phyloP scores from a whole-genome alignment of 2,888 invertebrate species.

The Drosophila siamana region DNA sequence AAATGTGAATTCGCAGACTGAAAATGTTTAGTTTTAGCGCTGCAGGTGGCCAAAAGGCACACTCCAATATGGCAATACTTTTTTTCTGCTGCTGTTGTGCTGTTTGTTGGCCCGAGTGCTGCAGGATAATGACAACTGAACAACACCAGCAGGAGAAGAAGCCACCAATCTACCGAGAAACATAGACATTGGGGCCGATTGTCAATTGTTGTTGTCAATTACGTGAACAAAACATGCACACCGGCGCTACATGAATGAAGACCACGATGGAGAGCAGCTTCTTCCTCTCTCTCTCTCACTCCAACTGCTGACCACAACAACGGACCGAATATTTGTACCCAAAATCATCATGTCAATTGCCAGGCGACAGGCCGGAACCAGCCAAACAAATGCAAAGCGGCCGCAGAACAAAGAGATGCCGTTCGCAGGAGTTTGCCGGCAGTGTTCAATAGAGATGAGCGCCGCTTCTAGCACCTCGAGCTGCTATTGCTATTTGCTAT shows the following conservation, averaged over 20 bases:
- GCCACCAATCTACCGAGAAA: conserved; percentile 27
- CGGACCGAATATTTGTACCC: conserved; percentile 60
- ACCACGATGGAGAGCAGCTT: conserved; percentile 8
- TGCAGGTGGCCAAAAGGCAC: conserved; percentile 69
- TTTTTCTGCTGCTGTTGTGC: conserved; percentile 8
- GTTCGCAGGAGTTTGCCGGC: conserved; percentile 20
- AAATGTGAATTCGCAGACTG: conserved; percentile 35
- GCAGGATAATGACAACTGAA: conserved; percentile 73
- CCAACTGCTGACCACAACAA: conserved; percentile 49
- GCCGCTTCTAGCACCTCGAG: neutral
- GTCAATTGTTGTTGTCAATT: conserved; percentile 79
- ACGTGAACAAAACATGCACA: conserved; percentile 76
- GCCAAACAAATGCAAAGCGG: conserved; percentile 51
- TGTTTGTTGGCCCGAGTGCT: conserved; percentile 28
- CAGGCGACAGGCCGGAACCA: conserved; percentile 62
- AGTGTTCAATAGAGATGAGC: conserved; percentile 29
- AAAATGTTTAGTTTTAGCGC: conserved; percentile 71
- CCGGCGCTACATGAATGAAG: conserved; percentile 40
- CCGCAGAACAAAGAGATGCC: conserved; percentile 43
- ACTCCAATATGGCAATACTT: conserved; percentile 41
- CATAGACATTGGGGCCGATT: conserved; percentile 65
- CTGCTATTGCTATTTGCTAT: no score
- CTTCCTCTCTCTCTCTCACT: neutral
- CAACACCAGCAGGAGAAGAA: conserved; percentile 31
- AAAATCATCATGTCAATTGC: conserved; percentile 66